Evolutionary conservation across 2,113 vertebrate species (phyloP).

Genomic region (Jaculus jaculus): DNA sequence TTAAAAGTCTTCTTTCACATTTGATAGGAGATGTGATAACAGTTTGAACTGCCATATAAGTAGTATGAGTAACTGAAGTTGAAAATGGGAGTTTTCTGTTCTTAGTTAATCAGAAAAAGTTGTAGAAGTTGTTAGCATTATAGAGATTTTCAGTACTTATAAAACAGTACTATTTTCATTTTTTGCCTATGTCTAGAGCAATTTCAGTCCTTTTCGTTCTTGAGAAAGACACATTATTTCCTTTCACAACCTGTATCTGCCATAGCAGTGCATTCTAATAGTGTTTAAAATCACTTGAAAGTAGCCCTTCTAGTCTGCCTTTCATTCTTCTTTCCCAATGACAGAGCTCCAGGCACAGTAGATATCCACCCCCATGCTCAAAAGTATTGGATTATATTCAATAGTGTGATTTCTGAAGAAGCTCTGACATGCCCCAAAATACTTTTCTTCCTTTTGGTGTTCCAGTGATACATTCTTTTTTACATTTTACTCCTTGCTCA

Average conservation of each 20-base stretch:
- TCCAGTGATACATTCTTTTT: neutral
- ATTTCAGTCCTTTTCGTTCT: constrained; percentile 65
- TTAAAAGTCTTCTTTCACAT: constrained; percentile 33
- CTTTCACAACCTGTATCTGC: constrained; percentile 37
- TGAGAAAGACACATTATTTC: constrained; percentile 41
- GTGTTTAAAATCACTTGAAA: constrained; percentile 47
- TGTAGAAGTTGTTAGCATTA: constrained; percentile 56
- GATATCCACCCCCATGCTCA: neutral
- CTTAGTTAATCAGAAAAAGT: constrained; percentile 59
- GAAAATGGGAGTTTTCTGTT: constrained; percentile 47
- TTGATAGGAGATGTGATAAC: constrained; percentile 12
- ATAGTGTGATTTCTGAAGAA: constrained; percentile 41
- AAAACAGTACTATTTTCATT: constrained; percentile 47
- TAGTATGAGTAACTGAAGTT: constrained; percentile 39
- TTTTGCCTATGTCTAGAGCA: constrained; percentile 22
- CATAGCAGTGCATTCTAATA: constrained; percentile 43
- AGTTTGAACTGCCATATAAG: constrained; percentile 27
- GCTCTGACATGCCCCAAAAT: constrained; percentile 2
- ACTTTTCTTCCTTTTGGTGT: neutral
- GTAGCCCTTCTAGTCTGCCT: neutral
- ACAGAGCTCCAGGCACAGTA: constrained; percentile 10
- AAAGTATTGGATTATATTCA: constrained; percentile 34
- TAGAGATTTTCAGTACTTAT: constrained; percentile 27
- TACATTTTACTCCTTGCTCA: neutral
- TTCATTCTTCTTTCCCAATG: constrained; percentile 38